Evolutionary conservation across 2,113 vertebrate genomes (phyloP).

Genomic region (Aptenodytes patagonicus): DNA sequence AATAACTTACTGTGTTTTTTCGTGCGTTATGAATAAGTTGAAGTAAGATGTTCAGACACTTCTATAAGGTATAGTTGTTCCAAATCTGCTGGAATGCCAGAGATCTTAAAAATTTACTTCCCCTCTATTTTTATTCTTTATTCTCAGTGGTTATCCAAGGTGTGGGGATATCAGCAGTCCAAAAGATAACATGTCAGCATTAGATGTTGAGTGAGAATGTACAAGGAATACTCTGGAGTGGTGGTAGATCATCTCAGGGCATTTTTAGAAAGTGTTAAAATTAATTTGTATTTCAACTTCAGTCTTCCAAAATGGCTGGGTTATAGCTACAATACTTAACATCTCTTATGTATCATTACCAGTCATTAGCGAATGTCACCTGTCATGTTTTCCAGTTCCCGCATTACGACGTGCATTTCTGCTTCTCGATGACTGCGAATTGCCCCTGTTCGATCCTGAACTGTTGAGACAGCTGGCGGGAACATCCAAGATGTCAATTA

Average conservation of each 20-base stretch:
- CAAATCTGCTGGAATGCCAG: background rate
- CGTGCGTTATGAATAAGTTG: background rate
- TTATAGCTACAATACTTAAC: background rate
- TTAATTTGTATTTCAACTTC: background rate
- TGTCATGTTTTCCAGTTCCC: conserved; percentile 33
- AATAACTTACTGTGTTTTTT: background rate
- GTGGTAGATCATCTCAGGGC: background rate
- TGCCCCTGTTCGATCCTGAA: background rate
- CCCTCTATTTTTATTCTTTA: background rate
- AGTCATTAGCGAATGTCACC: conserved; percentile 42
- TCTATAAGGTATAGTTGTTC: background rate
- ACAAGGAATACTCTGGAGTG: background rate
- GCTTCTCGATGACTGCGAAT: background rate
- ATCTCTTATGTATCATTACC: background rate
- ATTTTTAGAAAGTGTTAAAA: background rate
- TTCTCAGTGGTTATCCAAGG: background rate
- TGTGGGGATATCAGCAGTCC: background rate
- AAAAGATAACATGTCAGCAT: background rate
- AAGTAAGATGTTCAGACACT: background rate
- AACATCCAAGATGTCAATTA: conserved; percentile 52
- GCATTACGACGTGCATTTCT: background rate
- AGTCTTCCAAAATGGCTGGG: background rate
- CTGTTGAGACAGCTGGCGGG: conserved; percentile 37
- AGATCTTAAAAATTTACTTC: background rate
- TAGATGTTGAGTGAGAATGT: background rate